Conservation (phyloP, 2,797 vertebrate species). For the Cygnus olor region DNA sequence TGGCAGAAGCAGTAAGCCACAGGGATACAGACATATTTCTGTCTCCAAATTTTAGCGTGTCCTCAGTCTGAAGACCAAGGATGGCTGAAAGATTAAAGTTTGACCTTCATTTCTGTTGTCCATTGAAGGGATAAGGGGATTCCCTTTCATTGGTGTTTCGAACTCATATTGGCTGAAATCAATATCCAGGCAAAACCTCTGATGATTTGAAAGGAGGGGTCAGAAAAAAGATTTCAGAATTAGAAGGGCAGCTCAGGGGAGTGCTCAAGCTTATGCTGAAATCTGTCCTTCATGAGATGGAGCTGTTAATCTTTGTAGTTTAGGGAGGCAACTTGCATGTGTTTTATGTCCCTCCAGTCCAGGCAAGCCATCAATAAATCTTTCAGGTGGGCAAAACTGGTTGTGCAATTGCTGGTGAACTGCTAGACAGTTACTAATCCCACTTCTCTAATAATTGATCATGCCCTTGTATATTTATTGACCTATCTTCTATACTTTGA, state of each 20-base stretch:
- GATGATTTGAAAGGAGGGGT: not conserved
- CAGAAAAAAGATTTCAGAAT: not conserved
- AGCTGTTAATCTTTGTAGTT: not conserved
- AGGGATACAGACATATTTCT: not conserved
- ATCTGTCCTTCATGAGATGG: not conserved
- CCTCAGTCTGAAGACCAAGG: not conserved
- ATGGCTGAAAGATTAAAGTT: not conserved
- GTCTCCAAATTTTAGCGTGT: not conserved
- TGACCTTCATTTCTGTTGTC: not conserved
- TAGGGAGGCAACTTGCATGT: not conserved
- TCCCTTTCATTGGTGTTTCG: not conserved
- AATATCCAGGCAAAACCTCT: not conserved
- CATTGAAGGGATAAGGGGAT: not conserved
- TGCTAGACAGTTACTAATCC: not conserved
- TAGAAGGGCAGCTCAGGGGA: not conserved
- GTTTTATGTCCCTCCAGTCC: not conserved
- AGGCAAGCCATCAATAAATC: not conserved
- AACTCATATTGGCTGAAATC: not conserved
- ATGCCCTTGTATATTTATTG: not conserved
- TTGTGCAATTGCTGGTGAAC: not conserved
- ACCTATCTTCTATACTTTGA: not conserved
- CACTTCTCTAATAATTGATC: not conserved
- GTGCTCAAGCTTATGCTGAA: fast-evolving
- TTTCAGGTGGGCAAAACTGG: not conserved
- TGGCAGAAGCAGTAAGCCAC: conserved; percentile 19